phyloP scores from a whole-genome alignment of 2,888 invertebrate species.

The Calameuta filiformis region DNA sequence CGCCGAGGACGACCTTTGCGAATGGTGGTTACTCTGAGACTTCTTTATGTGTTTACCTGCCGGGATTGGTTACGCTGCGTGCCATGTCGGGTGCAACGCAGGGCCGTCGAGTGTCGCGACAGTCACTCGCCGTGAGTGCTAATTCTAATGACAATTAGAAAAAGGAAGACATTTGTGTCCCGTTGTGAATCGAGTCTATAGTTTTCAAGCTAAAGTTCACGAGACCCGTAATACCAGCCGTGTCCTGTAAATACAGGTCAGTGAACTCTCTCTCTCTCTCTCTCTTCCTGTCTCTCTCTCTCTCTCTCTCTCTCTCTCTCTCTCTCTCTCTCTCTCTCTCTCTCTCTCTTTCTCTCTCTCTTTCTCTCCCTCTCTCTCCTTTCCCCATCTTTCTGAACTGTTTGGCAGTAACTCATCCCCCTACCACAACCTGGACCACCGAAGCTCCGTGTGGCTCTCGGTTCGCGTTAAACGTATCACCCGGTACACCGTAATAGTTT shows the following conservation, averaged over 20 bases:
- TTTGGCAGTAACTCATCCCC: not conserved
- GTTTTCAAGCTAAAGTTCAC: not conserved
- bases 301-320: too few relatives aligned
- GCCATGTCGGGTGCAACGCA: not conserved
- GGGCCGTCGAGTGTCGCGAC: not conserved
- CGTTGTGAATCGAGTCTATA: not conserved
- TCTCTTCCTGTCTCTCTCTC: too few relatives aligned
- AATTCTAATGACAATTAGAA: not conserved
- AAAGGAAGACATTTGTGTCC: not conserved
- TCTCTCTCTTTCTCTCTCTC: too few relatives aligned
- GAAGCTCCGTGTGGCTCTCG: not conserved
- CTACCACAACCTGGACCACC: not conserved
- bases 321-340: not conserved
- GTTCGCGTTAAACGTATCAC: not conserved
- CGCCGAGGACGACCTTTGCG: not conserved
- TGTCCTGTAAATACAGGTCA: not conserved
- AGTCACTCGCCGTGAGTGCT: not conserved
- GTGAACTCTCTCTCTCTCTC: not conserved
- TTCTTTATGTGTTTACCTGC: not conserved
- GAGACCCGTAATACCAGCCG: not conserved
- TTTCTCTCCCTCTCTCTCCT: not conserved
- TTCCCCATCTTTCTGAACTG: not conserved
- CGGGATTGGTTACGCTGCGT: not conserved
- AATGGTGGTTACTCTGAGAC: not conserved
- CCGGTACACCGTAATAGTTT: not conserved